Base-by-base conservation (phyloP, 2,888 invertebrate genomes). In the Anthophora plumipes region DNA sequence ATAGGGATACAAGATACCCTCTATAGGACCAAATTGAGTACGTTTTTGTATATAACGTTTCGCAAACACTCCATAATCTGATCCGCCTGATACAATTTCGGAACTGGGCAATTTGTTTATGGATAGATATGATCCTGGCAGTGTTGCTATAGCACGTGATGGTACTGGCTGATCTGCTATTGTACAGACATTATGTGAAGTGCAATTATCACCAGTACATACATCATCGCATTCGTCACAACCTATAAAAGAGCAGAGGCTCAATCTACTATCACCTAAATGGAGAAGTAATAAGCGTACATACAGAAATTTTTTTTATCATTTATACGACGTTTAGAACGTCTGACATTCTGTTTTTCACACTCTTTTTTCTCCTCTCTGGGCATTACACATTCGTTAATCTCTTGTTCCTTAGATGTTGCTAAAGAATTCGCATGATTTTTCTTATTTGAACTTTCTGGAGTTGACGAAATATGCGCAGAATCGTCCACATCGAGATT, bases 21-120 rank as follows among this genome's bases (percentile, higher is more conserved):
- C 95, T 63, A 97, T 95, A 0, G 98, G 97, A 0, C 98, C 97
- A 94, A 97, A 97, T 84, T 97, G 96, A 0, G 96, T 96, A 48
- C 95, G 94, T 77, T 95, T 95, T 8, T 96, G 95, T 80, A 98
- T 95, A 17, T 94, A 92, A 86, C 96, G 95, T 83, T 96, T 95
- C 0, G 97, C 96, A 92, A 96, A 96, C 48, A 97, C 95, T 8
- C 95, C 96, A 84, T 94, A 92, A 86, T 93, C 93, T 92, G 91
- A 77, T 92, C 78, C 87, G 50, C 87, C 86, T 1, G 85, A 79
- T 48, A 73, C 63, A 71, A 81, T 75, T 25, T 86, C 84, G 12
- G 89, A 80, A 12, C 85, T 76, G 25, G 90, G 78, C 67, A 95
- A 90, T 91, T 95, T 95, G 78, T 94, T 94, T 82, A 96, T 94